Conservation (phyloP, 2,113 vertebrate species). For the Ctenodactylus gundi region DNA sequence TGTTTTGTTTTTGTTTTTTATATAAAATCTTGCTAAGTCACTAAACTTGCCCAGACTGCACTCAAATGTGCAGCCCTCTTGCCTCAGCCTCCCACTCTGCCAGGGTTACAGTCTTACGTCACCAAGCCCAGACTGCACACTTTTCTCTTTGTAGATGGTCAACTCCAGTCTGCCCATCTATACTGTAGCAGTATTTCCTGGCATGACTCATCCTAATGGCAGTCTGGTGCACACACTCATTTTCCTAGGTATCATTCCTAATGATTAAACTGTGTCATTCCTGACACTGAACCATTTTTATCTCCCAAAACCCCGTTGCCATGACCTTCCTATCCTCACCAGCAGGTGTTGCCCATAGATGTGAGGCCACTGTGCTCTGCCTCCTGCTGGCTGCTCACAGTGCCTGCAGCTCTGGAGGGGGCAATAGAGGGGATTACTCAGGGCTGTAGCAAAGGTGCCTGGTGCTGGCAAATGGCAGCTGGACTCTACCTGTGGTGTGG, state of each 20-base stretch:
- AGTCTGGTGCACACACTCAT: neutral
- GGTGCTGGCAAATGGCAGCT: neutral
- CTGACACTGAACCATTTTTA: neutral
- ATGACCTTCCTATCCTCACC: neutral
- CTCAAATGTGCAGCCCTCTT: too few relatives aligned
- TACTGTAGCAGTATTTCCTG: neutral
- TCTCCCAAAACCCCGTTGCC: neutral
- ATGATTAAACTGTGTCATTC: neutral
- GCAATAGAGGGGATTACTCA: neutral
- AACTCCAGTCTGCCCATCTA: neutral
- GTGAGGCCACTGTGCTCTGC: too few relatives aligned
- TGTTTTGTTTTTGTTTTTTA: too few relatives aligned
- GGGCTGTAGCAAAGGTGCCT: neutral
- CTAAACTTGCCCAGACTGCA: too few relatives aligned
- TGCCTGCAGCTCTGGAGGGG: neutral
- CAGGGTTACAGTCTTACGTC: too few relatives aligned
- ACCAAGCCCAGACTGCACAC: too few relatives aligned
- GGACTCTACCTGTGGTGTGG: too few relatives aligned
- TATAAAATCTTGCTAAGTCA: too few relatives aligned
- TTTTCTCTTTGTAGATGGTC: neutral
- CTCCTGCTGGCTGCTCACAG: neutral
- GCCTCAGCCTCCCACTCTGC: too few relatives aligned
- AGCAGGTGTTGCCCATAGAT: neutral
- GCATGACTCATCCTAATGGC: neutral
- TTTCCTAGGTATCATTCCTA: neutral